Conservation (phyloP, 2,797 vertebrate genomes). For the Helicolenus hilgendorfi region DNA sequence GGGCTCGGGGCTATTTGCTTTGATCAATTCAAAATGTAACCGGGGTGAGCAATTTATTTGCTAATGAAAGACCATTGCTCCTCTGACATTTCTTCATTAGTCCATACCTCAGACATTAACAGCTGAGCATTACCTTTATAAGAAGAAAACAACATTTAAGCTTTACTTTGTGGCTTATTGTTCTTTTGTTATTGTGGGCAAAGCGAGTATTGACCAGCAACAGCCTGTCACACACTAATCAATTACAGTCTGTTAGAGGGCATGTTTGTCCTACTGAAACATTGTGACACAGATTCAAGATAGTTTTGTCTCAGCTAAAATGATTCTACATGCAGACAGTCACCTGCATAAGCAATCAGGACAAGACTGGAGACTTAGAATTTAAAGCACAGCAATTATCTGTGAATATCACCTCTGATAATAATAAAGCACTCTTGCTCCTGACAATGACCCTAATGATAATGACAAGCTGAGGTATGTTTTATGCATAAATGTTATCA, state of each 20-base stretch:
- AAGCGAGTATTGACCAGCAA: constrained; percentile 7
- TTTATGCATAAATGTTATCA: neutral
- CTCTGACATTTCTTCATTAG: constrained; percentile 49
- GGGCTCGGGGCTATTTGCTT: constrained; percentile 41
- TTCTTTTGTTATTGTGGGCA: neutral
- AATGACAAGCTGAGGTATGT: neutral
- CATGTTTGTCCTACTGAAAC: constrained; percentile 1
- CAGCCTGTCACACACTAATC: constrained; percentile 39
- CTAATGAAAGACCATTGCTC: constrained; percentile 53
- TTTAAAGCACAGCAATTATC: neutral
- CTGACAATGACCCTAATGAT: neutral
- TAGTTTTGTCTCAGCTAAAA: neutral
- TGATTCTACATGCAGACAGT: neutral
- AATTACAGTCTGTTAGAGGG: constrained; percentile 38
- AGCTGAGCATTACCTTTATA: neutral
- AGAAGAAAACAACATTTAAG: neutral
- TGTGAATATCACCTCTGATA: neutral
- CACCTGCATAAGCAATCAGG: neutral
- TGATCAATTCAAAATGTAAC: constrained; percentile 60
- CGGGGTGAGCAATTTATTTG: constrained; percentile 37
- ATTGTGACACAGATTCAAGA: constrained; percentile 12
- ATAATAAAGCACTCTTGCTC: neutral
- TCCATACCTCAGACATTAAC: constrained; percentile 4
- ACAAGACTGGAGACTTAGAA: neutral
- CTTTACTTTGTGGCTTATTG: constrained; percentile 4